phyloP scores from a whole-genome alignment of 2,888 invertebrate species.

The Chrysotoxum bicinctum region DNA sequence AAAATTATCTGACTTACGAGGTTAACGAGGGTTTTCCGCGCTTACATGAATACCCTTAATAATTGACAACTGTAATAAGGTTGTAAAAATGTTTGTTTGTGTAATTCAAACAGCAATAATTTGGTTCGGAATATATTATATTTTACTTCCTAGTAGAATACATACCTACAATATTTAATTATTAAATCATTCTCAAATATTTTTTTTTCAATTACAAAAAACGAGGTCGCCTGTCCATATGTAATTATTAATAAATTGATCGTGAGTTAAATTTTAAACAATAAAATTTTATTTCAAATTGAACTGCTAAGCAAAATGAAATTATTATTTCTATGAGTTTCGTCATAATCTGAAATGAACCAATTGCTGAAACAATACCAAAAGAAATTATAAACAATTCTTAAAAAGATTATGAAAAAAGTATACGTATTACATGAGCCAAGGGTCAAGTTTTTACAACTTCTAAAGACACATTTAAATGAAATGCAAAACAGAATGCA shows the following conservation, averaged over 20 bases:
- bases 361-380: not conserved
- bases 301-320: not conserved
- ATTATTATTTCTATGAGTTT: not conserved
- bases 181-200: not conserved
- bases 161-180: no score
- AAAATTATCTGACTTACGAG: no score
- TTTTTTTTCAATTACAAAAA: not conserved
- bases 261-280: slow-evolving; percentile 46
- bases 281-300: not conserved
- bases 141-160: not conserved
- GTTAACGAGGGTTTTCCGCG: no score
- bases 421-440: no score
- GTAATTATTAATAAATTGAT: slow-evolving; percentile 53
- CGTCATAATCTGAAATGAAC: no score
- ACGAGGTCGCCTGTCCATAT: slow-evolving; percentile 29
- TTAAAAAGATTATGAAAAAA: not conserved
- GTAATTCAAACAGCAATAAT: not conserved
- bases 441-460: not conserved
- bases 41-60: no score
- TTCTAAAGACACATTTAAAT: not conserved
- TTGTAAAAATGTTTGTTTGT: no score
- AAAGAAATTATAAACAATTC: not conserved
- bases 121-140: not conserved
- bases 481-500: not conserved
- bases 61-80: no score